Conservation (phyloP, 2,888 invertebrate species). For the Eupithecia subumbrata region DNA sequence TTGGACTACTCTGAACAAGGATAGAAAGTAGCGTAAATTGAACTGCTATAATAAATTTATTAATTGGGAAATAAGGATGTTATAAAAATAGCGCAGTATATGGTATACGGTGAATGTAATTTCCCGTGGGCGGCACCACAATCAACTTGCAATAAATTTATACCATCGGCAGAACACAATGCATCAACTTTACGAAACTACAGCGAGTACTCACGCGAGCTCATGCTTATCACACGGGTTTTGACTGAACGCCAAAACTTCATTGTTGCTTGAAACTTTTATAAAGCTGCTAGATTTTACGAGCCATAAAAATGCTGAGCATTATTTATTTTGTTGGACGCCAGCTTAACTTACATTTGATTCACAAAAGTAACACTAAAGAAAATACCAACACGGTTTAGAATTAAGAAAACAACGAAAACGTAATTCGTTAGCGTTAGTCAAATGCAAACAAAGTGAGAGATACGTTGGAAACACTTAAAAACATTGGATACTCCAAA, state of each 20-base stretch:
- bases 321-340: background rate
- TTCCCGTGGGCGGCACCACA: conserved; percentile 61
- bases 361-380: background rate
- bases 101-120: conserved; percentile 55
- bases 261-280: conserved; percentile 38
- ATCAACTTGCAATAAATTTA: conserved; percentile 61
- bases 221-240: conserved; percentile 56
- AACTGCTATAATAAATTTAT: background rate
- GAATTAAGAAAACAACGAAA: background rate
- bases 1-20: no score
- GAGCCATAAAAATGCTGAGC: conserved; percentile 9
- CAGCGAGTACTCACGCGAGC: conserved; percentile 53
- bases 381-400: background rate
- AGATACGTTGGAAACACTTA: conserved; percentile 6
- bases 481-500: conserved; percentile 48
- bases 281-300: conserved; percentile 25
- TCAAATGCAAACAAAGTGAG: background rate
- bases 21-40: background rate
- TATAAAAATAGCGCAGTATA: conserved; percentile 47
- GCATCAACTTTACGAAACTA: conserved; percentile 48
- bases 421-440: background rate
- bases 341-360: background rate
- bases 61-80: conserved; percentile 23
- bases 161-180: conserved; percentile 51
- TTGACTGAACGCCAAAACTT: conserved; percentile 39